These are phyloP conservation scores for Lacerta bilineata DNA, from an alignment of 2,797 vertebrate species.

Conservation along the genomic window DNA sequence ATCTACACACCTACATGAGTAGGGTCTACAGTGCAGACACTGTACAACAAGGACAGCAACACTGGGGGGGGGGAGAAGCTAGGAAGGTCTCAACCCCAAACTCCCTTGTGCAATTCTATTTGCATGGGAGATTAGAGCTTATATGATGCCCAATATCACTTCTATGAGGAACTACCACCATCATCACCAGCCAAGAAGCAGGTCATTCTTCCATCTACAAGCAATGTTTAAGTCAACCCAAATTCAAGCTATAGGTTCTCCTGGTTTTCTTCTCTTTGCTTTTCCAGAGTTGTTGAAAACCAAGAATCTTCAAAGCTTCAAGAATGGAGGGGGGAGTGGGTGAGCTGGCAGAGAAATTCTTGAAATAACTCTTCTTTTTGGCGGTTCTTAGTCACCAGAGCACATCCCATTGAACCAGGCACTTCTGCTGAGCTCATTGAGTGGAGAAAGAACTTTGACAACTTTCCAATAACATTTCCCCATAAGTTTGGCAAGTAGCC, in stretches of 20 bases:
- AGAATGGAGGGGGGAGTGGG: background rate
- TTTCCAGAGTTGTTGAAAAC: background rate
- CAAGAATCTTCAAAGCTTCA: background rate
- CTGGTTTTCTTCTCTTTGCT: no score
- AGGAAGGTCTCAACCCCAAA: no score
- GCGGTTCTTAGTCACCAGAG: slow-evolving; percentile 20
- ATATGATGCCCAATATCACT: background rate
- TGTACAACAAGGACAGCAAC: no score
- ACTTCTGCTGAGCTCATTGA: background rate
- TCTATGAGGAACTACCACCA: background rate
- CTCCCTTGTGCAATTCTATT: no score
- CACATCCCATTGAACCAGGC: background rate
- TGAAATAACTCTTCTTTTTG: background rate
- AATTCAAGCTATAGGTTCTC: background rate
- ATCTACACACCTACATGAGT: no score
- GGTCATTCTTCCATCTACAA: background rate
- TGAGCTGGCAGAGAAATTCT: background rate
- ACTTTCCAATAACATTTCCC: background rate
- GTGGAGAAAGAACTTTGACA: background rate
- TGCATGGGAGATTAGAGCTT: no score
- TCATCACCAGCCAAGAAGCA: background rate
- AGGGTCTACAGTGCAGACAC: no score
- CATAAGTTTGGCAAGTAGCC: slow-evolving; percentile 48
- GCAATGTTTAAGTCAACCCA: background rate
- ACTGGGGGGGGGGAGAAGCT: no score